Evolutionary conservation across 2,113 vertebrate genomes (phyloP), one percentile per base, ranked within the genome.

Genomic region (Cebus imitator): DNA sequence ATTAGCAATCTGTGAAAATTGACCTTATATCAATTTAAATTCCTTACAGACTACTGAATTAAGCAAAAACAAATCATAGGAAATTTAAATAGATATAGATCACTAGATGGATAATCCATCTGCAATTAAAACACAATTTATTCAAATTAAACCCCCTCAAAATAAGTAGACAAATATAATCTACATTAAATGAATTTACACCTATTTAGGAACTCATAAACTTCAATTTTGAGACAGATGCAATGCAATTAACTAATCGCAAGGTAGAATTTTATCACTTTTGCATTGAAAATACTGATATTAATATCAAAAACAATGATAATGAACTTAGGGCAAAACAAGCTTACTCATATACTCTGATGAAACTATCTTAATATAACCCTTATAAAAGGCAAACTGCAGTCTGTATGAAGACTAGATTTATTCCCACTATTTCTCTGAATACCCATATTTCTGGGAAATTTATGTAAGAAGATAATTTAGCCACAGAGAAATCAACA

Each of bases 151-250:
- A 20, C 48, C n/a, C 27, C 48, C 21, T 52, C 23, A 37, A 94
- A 64, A 45, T 84, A 91, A 93, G 30, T 82, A 45, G 13, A 58
- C 23, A 89, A 73, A 79, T 73, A 48, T 82, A 78, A 73, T 79
- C 94, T 87, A 91, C 6, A 73, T 45, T 93, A 94, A 82, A 72
- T 13, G 6, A 88, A 93, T 32, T 48, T 96, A 75, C 86, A 11
- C 2, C 1, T 21, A n/a, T 40, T 64, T 66, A 87, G 13, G 94
- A 88, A 87, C 2, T 92, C 16, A 92, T 93, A 32, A 91, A 82
- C 2, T 66, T 95, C 2, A 72, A 45, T 83, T 83, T 43, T 96
- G 64, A 87, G 30, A 43, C 17, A 73, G 12, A 95, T 43, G 48
- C 88, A 93, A 89, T 85, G 0, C 4, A 93, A 73, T 43, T 75